Conservation (phyloP, 2,888 invertebrate species). For the Xanthia togata region DNA sequence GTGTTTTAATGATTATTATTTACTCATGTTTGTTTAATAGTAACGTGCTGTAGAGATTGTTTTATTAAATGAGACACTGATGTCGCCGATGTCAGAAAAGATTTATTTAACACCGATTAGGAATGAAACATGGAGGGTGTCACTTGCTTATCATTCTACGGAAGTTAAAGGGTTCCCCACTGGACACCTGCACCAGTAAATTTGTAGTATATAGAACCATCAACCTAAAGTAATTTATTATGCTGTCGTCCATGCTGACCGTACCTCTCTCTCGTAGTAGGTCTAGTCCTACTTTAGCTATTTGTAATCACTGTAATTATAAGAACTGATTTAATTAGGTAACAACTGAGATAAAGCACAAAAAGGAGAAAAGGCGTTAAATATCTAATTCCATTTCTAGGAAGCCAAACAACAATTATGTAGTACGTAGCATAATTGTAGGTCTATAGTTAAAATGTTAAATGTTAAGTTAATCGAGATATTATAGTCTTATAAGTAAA, state of each 20-base stretch:
- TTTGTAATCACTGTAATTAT: background rate
- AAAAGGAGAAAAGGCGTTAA: background rate
- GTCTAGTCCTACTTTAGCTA: background rate
- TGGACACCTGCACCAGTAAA: slow-evolving; percentile 19
- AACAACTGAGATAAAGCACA: background rate
- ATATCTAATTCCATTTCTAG: slow-evolving; percentile 7
- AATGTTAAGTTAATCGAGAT: background rate
- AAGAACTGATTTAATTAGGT: background rate
- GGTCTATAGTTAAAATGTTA: background rate
- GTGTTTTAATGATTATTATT: background rate
- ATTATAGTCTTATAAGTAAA: background rate
- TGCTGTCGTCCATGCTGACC: background rate
- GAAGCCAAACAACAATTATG: background rate
- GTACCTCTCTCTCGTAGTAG: background rate
- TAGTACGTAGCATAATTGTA: background rate
- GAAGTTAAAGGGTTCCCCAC: slow-evolving; percentile 39
- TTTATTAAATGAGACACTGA: slow-evolving; percentile 46
- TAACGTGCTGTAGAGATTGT: slow-evolving; percentile 4
- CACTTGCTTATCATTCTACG: slow-evolving; percentile 43
- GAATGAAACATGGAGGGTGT: slow-evolving; percentile 49
- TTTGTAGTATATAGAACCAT: slow-evolving; percentile 15
- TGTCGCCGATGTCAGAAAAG: slow-evolving; percentile 12
- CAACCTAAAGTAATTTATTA: background rate
- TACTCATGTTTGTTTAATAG: slow-evolving; percentile 5
- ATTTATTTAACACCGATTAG: slow-evolving; percentile 54